phyloP scores from a whole-genome alignment of 2,888 invertebrate genomes.

The Orthosia gracilis region DNA sequence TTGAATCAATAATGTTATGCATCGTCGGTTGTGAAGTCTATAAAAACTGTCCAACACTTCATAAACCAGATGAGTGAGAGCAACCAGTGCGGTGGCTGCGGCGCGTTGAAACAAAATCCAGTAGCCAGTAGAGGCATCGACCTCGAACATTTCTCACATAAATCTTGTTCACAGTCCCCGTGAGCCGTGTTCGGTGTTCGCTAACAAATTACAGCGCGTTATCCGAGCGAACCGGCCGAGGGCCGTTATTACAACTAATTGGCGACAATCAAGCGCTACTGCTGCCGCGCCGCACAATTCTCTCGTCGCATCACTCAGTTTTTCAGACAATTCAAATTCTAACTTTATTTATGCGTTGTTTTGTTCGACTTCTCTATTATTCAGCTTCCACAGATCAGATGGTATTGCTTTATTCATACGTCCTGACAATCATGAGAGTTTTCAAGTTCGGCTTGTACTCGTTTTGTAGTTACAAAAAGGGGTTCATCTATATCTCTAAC shows the following conservation, averaged over 20 bases:
- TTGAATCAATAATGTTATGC: constrained; percentile 68
- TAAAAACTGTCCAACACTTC: constrained; percentile 72
- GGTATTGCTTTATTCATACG: constrained; percentile 37
- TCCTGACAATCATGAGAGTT: constrained; percentile 36
- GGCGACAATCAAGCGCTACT: constrained; percentile 87
- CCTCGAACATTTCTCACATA: constrained; percentile 86
- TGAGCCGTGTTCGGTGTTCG: constrained; percentile 68
- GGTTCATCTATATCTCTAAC: constrained; percentile 35
- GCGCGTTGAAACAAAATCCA: constrained; percentile 64
- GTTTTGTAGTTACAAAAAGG: constrained; percentile 27
- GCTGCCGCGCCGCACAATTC: constrained; percentile 79
- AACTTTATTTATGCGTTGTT: constrained; percentile 35
- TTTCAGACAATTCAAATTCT: constrained; percentile 67
- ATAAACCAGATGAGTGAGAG: constrained; percentile 70
- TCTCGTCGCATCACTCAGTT: constrained; percentile 73
- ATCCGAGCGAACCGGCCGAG: constrained; percentile 76
- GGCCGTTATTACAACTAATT: constrained; percentile 89
- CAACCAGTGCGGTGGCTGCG: constrained; percentile 51
- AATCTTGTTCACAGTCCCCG: constrained; percentile 79
- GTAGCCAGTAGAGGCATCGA: constrained; percentile 78
- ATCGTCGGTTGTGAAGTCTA: constrained; percentile 60
- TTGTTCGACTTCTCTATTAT: constrained; percentile 53
- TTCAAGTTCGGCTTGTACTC: constrained; percentile 29
- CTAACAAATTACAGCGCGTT: constrained; percentile 85
- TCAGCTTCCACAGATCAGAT: constrained; percentile 31